phyloP scores from a whole-genome alignment of 23 tunicate genomes.

The Ascidia mentula region DNA sequence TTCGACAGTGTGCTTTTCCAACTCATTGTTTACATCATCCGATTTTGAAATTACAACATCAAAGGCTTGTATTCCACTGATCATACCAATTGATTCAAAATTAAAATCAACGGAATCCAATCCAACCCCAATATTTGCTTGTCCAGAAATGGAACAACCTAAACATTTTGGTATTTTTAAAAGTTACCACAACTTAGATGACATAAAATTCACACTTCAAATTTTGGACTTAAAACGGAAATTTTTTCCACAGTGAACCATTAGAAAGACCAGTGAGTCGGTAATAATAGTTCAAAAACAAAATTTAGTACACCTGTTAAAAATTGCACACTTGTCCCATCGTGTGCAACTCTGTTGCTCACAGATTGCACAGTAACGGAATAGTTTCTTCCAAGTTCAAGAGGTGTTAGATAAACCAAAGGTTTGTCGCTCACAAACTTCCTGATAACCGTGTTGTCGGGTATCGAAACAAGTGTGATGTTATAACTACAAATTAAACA shows the following conservation, averaged over 20 bases:
- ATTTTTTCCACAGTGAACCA: too few relatives aligned
- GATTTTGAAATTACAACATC: background rate
- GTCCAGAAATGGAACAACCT: background rate
- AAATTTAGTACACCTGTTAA: background rate
- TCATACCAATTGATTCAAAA: background rate
- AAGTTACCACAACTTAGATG: too few relatives aligned
- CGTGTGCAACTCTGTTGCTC: background rate
- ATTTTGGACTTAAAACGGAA: too few relatives aligned
- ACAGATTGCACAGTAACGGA: background rate
- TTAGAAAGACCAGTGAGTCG: background rate
- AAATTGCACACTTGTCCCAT: background rate
- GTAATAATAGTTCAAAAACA: background rate
- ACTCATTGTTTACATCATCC: background rate
- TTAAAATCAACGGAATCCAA: background rate
- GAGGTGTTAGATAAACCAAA: background rate
- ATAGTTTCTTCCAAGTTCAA: background rate
- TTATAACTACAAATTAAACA: too few relatives aligned
- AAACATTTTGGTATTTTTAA: too few relatives aligned
- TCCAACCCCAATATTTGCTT: background rate
- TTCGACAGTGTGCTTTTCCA: background rate
- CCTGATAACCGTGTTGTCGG: background rate
- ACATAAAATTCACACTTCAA: too few relatives aligned
- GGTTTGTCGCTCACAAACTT: background rate
- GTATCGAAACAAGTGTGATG: background rate
- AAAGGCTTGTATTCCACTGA: background rate